A percentile compares a stretch with the other conserved stretches of the same genome.
phyloP scores from a whole-genome alignment of 2,113 vertebrate genomes.

The Sinocyclocheilus rhinocerous region DNA sequence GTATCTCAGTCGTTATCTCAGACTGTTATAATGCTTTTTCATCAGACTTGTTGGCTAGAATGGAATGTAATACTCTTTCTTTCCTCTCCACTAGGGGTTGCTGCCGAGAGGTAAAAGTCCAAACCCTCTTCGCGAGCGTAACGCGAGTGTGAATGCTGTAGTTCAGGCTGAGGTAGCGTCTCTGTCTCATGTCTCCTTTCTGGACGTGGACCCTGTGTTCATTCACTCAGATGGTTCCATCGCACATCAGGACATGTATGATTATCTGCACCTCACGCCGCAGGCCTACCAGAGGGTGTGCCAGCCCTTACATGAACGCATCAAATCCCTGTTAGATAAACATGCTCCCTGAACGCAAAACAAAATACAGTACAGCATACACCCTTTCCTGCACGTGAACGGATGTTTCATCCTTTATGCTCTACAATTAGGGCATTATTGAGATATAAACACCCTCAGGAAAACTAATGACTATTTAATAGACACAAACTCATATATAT shows the following conservation, averaged over 20 bases:
- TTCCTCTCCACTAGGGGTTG: slow-evolving; percentile 73
- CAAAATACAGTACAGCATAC: background rate
- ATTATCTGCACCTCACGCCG: slow-evolving; percentile 88
- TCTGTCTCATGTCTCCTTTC: slow-evolving; percentile 77
- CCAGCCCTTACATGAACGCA: slow-evolving; percentile 75
- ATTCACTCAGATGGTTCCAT: slow-evolving; percentile 87
- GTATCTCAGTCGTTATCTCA: background rate
- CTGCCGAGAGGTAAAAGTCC: slow-evolving; percentile 84
- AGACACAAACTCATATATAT: background rate
- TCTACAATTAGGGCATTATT: background rate
- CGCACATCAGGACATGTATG: slow-evolving; percentile 89
- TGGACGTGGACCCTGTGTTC: slow-evolving; percentile 84
- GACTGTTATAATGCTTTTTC: background rate
- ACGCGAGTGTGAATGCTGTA: slow-evolving; percentile 79
- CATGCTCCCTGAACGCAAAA: slow-evolving; percentile 65
- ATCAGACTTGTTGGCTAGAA: background rate
- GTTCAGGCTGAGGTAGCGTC: slow-evolving; percentile 73
- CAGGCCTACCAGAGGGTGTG: slow-evolving; percentile 85
- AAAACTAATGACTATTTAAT: slow-evolving; percentile 7
- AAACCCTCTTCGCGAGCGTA: slow-evolving; percentile 84
- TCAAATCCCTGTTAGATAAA: slow-evolving; percentile 79
- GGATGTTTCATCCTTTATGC: background rate
- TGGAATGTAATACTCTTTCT: background rate
- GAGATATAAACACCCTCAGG: background rate
- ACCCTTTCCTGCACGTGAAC: background rate